Base-by-base conservation (phyloP, 2,888 invertebrate species). In the Pandemis heparana region DNA sequence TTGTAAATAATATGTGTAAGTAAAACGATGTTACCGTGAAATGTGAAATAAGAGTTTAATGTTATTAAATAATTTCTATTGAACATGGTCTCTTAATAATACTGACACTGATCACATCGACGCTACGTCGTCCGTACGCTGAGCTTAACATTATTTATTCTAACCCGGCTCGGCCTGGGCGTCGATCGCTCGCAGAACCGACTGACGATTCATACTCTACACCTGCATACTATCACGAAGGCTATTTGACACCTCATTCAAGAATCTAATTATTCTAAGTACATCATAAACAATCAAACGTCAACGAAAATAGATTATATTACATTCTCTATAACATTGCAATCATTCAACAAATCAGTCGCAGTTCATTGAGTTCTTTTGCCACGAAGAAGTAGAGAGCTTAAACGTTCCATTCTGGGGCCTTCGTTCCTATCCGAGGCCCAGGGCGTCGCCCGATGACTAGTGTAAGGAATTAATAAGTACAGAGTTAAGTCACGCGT, bases 21-120 rank as follows among this genome's bases (percentile, higher is more conserved):
- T 94, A 93, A 94, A 94, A 94, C 94, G 89, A 94, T 94, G 94
- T 94, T 94, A 94, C 94, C 94, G 94, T 94, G 88, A 93, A 93
- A 92, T 94, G 93, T 94, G 93, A 94, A 94, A 92, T 93, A 92
- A 94, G 90, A 92, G 92, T 94, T 94, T 94, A 94, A 94, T 94
- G 94, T 94, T 94, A 94, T 94, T 94, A 94, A 92, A 94, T 93
- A 92, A 92, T 93, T 93, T 93, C 92, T 93, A 94, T 93, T 89
- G 90, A 93, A 92, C 86, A 80, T 82, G 79, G 85, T 88, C 80
- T 92, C 89, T 93, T 90, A 92, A 90, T 92, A 92, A 93, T 93
- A 93, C 92, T 93, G 93, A 92, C 91, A 87, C 89, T 89, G 92
- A 92, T 92, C 92, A 93, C 92, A 87, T 88, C 84, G 83, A 82